Evolutionary conservation across 2,888 invertebrate genomes (phyloP), one percentile per base, ranked within the genome.

Genomic region (Dicyrtomina minuta): DNA sequence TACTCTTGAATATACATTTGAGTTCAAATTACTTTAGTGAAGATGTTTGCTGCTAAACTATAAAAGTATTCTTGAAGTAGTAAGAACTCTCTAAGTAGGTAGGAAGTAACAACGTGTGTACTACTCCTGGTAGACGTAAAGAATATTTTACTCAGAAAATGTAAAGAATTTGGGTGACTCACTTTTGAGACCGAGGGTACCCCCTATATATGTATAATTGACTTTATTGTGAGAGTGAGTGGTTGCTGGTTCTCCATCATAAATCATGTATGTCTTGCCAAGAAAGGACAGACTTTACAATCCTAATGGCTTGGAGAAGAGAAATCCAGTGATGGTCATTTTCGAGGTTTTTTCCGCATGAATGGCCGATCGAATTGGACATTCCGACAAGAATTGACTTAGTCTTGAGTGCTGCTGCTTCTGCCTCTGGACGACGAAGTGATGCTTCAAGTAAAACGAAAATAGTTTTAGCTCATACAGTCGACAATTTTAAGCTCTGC

Each of bases 331-430:
- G 67, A 70, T 74, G 70, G 72, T 69, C 67, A 70, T 70, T 74
- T 70, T 69, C 68, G 66, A 72, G 74, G 72, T 74, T 72, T 74
- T 74, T 66, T 70, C 70, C 70, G 68, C 74, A 71, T 74, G 74
- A 74, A 72, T 74, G 72, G 70, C 72, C 70, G 66, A 74, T 72
- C 62, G 72, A 68, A 70, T 72, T 58, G 65, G 70, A 72, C 72
- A 72, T 72, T 68, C 61, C 51, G 55, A 65, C 67, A 72, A 71
- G 68, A 71, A 61, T 26, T 24, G 33, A 46, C 51, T 51, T 64
- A 3, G 46, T 49, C 27, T 15, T 58, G 51, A 56, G 27, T 56
- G 60, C 44, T 70, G 13, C 55, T 56, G 27, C 51, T 44, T 49
- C 33, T 64, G 46, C 61, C 8, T 10, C 24, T 49, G 12, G 6